phyloP scores from a whole-genome alignment of 2,113 vertebrate genomes.

The Aptenodytes forsteri region DNA sequence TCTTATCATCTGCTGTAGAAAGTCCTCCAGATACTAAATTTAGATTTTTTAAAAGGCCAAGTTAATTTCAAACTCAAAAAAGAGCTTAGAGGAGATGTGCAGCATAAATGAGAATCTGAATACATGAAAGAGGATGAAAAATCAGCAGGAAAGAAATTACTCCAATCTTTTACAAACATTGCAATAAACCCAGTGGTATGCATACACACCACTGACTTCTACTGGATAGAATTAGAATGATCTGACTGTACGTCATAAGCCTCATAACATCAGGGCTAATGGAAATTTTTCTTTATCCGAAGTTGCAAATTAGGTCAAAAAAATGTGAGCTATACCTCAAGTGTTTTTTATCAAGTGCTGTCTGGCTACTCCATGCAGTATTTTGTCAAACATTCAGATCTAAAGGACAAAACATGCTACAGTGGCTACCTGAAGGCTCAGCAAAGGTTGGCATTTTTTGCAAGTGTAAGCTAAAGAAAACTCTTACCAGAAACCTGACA shows the following conservation, averaged over 20 bases:
- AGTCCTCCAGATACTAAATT: slow-evolving; percentile 70
- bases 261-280: background rate
- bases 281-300: slow-evolving; percentile 31
- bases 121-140: slow-evolving; percentile 66
- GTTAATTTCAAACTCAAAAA: slow-evolving; percentile 70
- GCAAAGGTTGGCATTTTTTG: background rate
- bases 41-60: slow-evolving; percentile 67
- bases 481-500: background rate
- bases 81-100: slow-evolving; percentile 65
- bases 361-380: background rate
- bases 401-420: background rate
- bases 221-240: slow-evolving; percentile 19
- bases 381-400: background rate
- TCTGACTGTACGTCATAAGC: slow-evolving; percentile 13
- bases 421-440: background rate
- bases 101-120: slow-evolving; percentile 63
- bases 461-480: background rate
- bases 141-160: slow-evolving; percentile 60
- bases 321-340: slow-evolving; percentile 2
- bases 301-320: slow-evolving; percentile 37
- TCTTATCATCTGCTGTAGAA: slow-evolving; percentile 69
- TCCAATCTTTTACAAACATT: slow-evolving; percentile 56
- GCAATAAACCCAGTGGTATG: slow-evolving; percentile 17
- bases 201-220: slow-evolving; percentile 29
- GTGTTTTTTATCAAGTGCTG: background rate